Percentiles rank a stretch among this genome's conserved stretches.
Evolutionary conservation across 2,113 vertebrate species (phyloP).

Genomic region (Accipiter virgatus): DNA sequence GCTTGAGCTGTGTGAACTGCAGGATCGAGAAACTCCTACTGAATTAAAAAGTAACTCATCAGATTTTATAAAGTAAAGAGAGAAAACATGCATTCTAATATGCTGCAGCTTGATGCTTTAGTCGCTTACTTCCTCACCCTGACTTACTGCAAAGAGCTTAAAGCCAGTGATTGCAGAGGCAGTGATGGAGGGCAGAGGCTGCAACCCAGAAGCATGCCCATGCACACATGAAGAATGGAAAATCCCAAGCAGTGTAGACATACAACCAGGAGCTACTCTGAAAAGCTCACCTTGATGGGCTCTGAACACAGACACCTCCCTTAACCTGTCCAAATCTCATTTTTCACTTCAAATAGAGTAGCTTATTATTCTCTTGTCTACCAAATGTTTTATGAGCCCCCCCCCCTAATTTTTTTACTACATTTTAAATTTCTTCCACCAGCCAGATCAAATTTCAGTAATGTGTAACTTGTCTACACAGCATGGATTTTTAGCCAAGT

Average conservation of each 20-base stretch:
- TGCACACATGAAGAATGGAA: not conserved
- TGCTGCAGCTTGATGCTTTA: not conserved
- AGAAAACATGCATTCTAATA: not conserved
- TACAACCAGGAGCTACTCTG: not conserved
- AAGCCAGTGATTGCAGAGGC: accelerated
- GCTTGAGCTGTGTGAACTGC: not conserved
- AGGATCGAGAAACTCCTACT: not conserved
- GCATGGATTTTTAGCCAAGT: not conserved
- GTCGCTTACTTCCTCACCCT: not conserved
- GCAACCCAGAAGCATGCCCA: not conserved
- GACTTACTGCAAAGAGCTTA: not conserved
- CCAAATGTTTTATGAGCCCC: not conserved
- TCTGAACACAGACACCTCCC: not conserved
- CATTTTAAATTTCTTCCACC: not conserved
- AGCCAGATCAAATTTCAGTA: not conserved
- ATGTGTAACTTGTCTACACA: not conserved
- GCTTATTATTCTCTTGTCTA: not conserved
- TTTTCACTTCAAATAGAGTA: not conserved
- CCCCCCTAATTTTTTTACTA: not conserved
- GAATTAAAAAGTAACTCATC: not conserved
- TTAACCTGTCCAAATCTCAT: not conserved
- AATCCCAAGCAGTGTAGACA: not conserved
- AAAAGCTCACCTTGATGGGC: not conserved
- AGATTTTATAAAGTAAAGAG: not conserved
- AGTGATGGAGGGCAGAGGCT: not conserved